A percentile compares a stretch with the other conserved stretches of the same genome.
These are phyloP conservation scores for Hydroisotoma schaefferi DNA, from an alignment of 2,888 invertebrate genomes.

Conservation along the genomic window DNA sequence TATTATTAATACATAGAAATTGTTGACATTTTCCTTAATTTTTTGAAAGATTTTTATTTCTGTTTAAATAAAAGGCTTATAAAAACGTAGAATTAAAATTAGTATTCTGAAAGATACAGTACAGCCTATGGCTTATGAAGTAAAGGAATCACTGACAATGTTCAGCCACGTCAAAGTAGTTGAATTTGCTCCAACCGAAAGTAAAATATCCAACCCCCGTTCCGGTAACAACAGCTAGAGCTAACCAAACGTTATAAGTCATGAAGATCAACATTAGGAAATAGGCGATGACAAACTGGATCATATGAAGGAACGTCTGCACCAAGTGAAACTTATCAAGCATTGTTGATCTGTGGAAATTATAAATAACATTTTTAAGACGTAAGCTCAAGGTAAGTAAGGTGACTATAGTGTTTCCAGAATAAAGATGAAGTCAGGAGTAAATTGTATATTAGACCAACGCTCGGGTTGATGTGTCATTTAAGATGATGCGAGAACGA, in stretches of 20 bases:
- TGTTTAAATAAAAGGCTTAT: too few relatives aligned
- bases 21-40: too few relatives aligned
- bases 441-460: neutral
- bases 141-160: conserved; percentile 85
- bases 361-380: neutral
- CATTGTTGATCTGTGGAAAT: conserved; percentile 23
- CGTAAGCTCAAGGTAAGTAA: neutral
- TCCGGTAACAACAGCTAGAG: conserved; percentile 80
- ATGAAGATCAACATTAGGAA: conserved; percentile 94
- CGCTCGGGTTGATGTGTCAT: neutral
- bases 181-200: conserved; percentile 92
- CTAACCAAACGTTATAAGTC: conserved; percentile 94
- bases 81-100: too few relatives aligned
- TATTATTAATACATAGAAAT: too few relatives aligned
- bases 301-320: conserved; percentile 84
- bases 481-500: neutral
- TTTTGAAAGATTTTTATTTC: too few relatives aligned
- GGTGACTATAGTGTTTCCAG: neutral
- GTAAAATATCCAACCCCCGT: conserved; percentile 89
- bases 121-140: too few relatives aligned
- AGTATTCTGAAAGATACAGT: too few relatives aligned
- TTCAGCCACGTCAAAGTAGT: conserved; percentile 88
- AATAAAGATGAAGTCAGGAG: neutral
- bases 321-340: conserved; percentile 64
- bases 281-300: conserved; percentile 87